These are phyloP conservation scores for Hemichromis elongatus DNA, from an alignment of 2,113 vertebrate species.

Conservation along the genomic window DNA sequence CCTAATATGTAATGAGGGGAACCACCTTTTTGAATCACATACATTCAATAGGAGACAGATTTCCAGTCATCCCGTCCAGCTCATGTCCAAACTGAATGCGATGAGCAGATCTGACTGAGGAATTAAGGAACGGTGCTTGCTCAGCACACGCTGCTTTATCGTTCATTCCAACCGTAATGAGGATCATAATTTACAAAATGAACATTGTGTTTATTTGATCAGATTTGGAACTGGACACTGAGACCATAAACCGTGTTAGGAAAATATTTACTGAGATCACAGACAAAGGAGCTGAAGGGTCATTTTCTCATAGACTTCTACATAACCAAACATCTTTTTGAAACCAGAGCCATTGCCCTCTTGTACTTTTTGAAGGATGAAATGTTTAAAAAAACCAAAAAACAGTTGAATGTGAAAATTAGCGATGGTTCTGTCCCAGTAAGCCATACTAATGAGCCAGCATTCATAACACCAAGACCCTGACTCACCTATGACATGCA, in stretches of 20 bases:
- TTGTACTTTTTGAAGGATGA: accelerated
- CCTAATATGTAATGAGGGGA: not conserved
- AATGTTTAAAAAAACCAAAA: not conserved
- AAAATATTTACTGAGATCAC: not conserved
- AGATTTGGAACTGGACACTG: not conserved
- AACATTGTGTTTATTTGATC: not conserved
- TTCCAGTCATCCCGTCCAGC: not conserved
- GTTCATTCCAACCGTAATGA: not conserved
- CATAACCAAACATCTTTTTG: accelerated
- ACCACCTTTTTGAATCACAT: not conserved
- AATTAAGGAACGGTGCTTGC: not conserved
- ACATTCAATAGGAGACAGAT: not conserved
- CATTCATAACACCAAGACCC: not conserved
- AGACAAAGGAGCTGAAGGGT: not conserved
- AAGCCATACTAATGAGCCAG: accelerated
- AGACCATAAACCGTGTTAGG: not conserved
- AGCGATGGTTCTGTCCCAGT: not conserved
- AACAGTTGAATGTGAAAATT: accelerated
- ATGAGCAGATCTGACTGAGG: not conserved
- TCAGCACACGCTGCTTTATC: not conserved
- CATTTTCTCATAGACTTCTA: not conserved
- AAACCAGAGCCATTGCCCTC: not conserved
- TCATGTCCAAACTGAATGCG: not conserved
- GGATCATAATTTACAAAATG: not conserved
- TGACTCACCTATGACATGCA: not conserved